Percentiles rank a stretch among this genome's conserved stretches.
These are phyloP conservation scores for Halictus ligatus DNA, from an alignment of 2,888 invertebrate species.

Conservation along the genomic window DNA sequence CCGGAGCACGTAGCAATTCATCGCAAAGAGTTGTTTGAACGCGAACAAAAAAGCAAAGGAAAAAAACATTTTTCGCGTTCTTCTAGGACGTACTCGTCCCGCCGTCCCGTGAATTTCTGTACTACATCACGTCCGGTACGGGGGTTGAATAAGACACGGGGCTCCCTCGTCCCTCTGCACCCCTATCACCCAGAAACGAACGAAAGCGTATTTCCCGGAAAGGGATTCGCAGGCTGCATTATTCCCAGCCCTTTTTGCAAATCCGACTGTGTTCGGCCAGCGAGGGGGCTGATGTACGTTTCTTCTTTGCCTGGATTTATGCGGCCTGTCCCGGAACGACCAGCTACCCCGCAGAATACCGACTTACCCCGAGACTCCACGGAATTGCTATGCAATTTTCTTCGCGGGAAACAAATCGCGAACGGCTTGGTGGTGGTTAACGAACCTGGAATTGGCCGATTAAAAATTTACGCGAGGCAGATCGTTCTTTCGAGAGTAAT, in stretches of 20 bases:
- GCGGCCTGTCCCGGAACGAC: neutral
- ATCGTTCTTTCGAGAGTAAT: neutral
- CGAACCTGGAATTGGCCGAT: constrained; percentile 2
- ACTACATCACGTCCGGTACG: neutral
- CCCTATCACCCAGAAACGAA: neutral
- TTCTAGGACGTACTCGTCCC: neutral
- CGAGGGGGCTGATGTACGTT: constrained; percentile 12
- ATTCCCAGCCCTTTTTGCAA: constrained; percentile 20
- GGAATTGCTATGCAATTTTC: constrained; percentile 14
- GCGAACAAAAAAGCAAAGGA: neutral
- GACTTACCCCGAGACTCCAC: neutral
- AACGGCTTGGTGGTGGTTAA: neutral
- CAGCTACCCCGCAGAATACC: neutral
- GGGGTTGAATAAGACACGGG: constrained; percentile 29
- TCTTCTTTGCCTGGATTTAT: constrained; percentile 7
- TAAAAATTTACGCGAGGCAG: neutral
- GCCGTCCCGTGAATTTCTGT: constrained; percentile 19
- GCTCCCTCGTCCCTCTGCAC: no score
- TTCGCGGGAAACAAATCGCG: neutral
- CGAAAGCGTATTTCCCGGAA: constrained; percentile 34
- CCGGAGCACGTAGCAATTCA: neutral
- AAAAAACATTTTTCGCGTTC: neutral
- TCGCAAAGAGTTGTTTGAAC: neutral
- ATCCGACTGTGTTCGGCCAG: constrained; percentile 7
- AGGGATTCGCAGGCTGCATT: constrained; percentile 19